Conservation (phyloP, 2,797 vertebrate genomes). For the Peromyscus attwateri region DNA sequence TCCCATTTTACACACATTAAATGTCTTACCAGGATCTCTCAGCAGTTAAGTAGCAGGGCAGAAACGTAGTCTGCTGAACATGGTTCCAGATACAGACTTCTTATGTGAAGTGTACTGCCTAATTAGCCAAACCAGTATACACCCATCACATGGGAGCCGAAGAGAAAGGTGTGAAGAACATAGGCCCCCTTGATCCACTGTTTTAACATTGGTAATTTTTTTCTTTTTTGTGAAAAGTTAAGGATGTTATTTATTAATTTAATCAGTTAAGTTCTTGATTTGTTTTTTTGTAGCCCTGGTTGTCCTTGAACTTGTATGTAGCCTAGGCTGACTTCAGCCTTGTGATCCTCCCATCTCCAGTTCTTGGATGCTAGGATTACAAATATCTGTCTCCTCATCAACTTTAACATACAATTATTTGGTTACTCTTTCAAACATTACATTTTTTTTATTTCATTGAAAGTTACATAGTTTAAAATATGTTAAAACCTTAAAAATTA, state of each 20-base stretch:
- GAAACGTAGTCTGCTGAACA: background rate
- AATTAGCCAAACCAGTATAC: background rate
- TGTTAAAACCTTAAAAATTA: slow-evolving; percentile 48
- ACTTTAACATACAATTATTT: background rate
- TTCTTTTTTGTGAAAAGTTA: background rate
- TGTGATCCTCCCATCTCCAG: background rate
- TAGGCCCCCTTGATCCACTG: background rate
- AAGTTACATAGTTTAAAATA: slow-evolving; percentile 43
- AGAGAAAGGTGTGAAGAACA: background rate
- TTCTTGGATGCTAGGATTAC: background rate
- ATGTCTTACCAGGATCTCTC: background rate
- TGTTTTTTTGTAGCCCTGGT: background rate
- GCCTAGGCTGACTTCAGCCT: background rate
- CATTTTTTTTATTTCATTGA: slow-evolving; percentile 53
- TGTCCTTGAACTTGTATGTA: background rate
- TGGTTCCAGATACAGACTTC: background rate
- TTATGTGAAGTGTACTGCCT: background rate
- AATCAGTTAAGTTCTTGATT: background rate
- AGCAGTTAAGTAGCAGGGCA: background rate
- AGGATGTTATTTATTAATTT: slow-evolving; percentile 32
- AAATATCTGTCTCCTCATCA: background rate
- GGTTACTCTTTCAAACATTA: slow-evolving; percentile 45
- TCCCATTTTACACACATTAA: background rate
- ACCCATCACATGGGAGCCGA: background rate
- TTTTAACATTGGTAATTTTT: slow-evolving; percentile 5